phyloP scores from a whole-genome alignment of 2,113 vertebrate species.

The Halichoeres trimaculatus region DNA sequence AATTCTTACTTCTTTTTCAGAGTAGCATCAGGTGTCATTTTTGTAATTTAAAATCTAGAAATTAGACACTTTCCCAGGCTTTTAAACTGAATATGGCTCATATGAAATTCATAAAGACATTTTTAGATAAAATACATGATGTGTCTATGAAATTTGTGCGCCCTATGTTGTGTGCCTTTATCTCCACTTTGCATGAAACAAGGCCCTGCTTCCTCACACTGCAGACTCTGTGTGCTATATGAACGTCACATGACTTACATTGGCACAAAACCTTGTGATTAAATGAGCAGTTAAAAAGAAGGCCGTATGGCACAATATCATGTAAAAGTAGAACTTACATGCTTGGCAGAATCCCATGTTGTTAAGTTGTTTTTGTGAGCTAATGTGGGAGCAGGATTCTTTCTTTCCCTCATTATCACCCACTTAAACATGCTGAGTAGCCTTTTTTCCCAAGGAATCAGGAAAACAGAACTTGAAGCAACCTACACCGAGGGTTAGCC shows the following conservation, averaged over 20 bases:
- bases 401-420: conserved; percentile 28
- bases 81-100: too few species aligned
- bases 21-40: too few species aligned
- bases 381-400: conserved; percentile 1
- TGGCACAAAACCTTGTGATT: conserved; percentile 26
- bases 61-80: too few species aligned
- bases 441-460: conserved; percentile 18
- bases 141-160: too few species aligned
- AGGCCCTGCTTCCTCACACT: background rate
- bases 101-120: too few species aligned
- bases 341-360: conserved; percentile 19
- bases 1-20: too few species aligned
- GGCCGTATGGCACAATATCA: conserved; percentile 5
- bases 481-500: conserved; percentile 13
- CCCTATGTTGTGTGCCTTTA: background rate
- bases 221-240: background rate
- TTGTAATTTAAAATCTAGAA: too few species aligned
- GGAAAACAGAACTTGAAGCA: conserved; percentile 18
- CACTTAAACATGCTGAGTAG: conserved; percentile 16
- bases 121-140: too few species aligned
- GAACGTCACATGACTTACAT: background rate
- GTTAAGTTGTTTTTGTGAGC: conserved; percentile 7
- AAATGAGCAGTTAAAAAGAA: conserved; percentile 12
- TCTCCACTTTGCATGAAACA: conserved; percentile 4
- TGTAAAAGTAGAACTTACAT: conserved; percentile 15